Conservation (phyloP, 2,113 vertebrate genomes). For the Leptosomus discolor region DNA sequence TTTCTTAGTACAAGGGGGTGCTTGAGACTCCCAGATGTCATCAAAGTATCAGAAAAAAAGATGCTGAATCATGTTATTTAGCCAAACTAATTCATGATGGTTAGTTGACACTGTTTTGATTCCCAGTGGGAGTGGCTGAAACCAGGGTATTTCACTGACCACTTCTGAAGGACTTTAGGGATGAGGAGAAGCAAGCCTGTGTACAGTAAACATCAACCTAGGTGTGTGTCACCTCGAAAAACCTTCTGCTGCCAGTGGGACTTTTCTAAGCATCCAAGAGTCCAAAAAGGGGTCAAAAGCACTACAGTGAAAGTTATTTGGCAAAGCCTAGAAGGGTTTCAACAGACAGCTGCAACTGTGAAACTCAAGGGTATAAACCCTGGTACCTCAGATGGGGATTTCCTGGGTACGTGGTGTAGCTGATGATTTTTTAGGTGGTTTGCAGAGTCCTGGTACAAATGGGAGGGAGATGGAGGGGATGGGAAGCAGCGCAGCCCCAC, state of each 20-base stretch:
- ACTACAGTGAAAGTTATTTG: not conserved
- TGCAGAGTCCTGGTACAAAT: not conserved
- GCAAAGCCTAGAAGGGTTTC: not conserved
- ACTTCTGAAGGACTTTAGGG: not conserved
- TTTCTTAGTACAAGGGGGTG: not conserved
- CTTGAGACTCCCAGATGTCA: not conserved
- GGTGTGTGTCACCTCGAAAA: not conserved
- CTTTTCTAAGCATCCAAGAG: not conserved
- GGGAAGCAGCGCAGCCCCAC: rapidly evolving
- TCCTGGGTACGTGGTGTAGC: not conserved
- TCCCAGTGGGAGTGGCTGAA: not conserved
- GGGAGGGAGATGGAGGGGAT: too few species aligned
- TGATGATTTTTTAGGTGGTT: not conserved
- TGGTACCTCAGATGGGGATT: not conserved
- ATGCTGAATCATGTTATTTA: rapidly evolving
- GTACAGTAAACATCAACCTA: not conserved
- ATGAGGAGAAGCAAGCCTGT: not conserved
- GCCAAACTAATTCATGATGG: not conserved
- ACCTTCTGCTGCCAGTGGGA: not conserved
- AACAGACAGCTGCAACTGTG: not conserved
- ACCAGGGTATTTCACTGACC: rapidly evolving
- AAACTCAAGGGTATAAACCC: not conserved
- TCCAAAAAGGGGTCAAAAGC: not conserved
- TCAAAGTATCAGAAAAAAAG: not conserved
- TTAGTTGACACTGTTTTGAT: not conserved